Evolutionary conservation across 2,888 invertebrate species (phyloP), one percentile per base, ranked within the genome.

Genomic region (Trissolcus brochymenae): DNA sequence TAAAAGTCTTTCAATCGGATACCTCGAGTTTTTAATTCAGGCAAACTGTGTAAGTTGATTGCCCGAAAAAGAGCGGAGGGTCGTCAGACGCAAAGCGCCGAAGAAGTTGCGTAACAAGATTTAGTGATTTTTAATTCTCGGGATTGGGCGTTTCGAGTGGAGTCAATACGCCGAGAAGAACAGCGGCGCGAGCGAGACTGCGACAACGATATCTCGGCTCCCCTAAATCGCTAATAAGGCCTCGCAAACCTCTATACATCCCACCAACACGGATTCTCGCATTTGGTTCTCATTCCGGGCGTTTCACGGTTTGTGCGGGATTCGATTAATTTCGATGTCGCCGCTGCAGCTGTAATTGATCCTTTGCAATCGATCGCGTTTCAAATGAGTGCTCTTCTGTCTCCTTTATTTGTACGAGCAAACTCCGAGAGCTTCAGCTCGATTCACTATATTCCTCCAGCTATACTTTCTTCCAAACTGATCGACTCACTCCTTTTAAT

Each of bases 121-220:
- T 87, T 85, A 87, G 85, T 82, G 86, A 87, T 87, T 88, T 87
- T 87, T 87, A 87, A 87, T 88, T 87, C 83, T 80, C 81, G 71
- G 81, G 79, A 81, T 82, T 79, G 80, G 78, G 75, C 66, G 83
- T 72, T 78, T 73, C 75, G 55, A 81, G 74, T 79, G 73, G 53
- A 78, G 78, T 78, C 83, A 80, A 84, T 82, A 83, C 80, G 80
- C 70, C 65, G 66, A 60, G 57, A 60, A 54, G 64, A 43, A 53
- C 43, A 7, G 25, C 41, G n/a, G 40, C 76, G 64, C 54, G 55
- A 40, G 70, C 57, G 59, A 64, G 76, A 79, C 59, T 71, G 62
- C 14, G 51, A 51, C 17, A 51, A 51, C 21, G 74, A 67, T 49
- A 74, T 54, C 81, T 67, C 25, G 64, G 72, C 75, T 78, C 81